Evolutionary conservation across 2,888 invertebrate species (phyloP), one percentile per base, ranked within the genome.

Genomic region (Smittia sp.): DNA sequence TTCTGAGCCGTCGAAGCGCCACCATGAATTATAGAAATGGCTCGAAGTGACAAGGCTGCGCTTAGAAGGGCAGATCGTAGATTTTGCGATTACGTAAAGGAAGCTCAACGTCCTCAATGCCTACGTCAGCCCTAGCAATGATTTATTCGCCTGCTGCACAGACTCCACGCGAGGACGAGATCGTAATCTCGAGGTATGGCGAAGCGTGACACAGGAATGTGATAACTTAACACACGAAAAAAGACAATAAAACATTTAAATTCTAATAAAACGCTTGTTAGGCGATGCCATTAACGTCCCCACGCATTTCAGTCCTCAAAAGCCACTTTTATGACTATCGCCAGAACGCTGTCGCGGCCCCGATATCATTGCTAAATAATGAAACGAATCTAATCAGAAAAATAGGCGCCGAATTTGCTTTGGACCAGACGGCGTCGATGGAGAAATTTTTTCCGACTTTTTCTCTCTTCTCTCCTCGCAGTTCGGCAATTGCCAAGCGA

Each of bases 401-500:
- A 46, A 69, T 69, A 69, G 69, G 69, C 69, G 69, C 69, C 69
- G n/a, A 69, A 54, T 69, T 69, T 54, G 4, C 9, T 52, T 46
- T 69, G 24, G 69, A 25, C 69, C 46, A 69, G 69, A 69, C 69
- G 69, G 69, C 69, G 69, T 25, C 69, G 3, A 63, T 62, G 18
- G 24, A 54, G 15, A 39, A 11, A 25, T 25, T 54, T 69, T 69
- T 69, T 54, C 22, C 24, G 22, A 63, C 46, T 46, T 3, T 46
- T 46, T 46, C n/a, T 46, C 13, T 39, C 39, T 39, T 39, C 13
- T 39, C 13, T 39, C 39, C 39, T 9, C 39, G 39, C 7, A 39
- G 39, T 13, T 39, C 39, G 39, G 39, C 39, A 39, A 39, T 39
- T 39, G 39, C 39, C 39, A 39, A 39, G 13, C 39, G 13, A 39